Percentiles rank a stretch among this genome's conserved stretches.
Evolutionary conservation across 2,113 vertebrate species (phyloP).

Genomic region (Coptodon bakossiorum): DNA sequence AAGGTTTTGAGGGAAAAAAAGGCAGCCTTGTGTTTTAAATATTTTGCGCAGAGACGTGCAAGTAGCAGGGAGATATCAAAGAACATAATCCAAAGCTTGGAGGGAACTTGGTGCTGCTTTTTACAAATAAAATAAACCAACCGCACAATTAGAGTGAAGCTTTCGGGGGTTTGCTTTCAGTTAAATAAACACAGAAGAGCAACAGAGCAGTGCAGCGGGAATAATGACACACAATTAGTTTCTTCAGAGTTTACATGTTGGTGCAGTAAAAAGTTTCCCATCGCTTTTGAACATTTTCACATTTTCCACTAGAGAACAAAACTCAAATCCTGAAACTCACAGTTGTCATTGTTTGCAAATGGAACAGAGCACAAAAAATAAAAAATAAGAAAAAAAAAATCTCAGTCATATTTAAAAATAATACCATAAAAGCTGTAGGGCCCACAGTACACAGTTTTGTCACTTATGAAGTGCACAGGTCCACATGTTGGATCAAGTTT

Average conservation of each 20-base stretch:
- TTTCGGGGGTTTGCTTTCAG: slow-evolving; percentile 62
- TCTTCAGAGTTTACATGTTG: slow-evolving; percentile 68
- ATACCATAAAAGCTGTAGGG: neutral
- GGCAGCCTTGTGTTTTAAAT: slow-evolving; percentile 1
- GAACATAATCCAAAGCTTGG: slow-evolving; percentile 47
- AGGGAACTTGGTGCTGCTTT: slow-evolving; percentile 44
- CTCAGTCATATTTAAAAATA: neutral
- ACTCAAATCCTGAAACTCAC: neutral
- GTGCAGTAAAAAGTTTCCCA: slow-evolving; percentile 63
- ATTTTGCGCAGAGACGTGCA: slow-evolving; percentile 23
- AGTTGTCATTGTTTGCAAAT: slow-evolving; percentile 23
- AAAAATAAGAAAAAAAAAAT: neutral
- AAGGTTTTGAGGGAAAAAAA: neutral
- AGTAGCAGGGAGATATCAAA: slow-evolving; percentile 30
- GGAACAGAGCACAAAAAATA: neutral
- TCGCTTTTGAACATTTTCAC: slow-evolving; percentile 23
- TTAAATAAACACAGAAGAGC: slow-evolving; percentile 65
- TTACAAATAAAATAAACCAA: slow-evolving; percentile 68
- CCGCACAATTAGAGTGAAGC: slow-evolving; percentile 64
- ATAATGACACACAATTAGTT: slow-evolving; percentile 63
- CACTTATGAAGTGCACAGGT: neutral
- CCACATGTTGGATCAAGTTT: neutral
- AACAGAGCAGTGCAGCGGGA: slow-evolving; percentile 53
- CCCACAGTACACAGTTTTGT: neutral
- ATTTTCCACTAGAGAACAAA: slow-evolving; percentile 43